Base-by-base conservation (phyloP, 2,113 vertebrate genomes). In the Trogon melanurus region DNA sequence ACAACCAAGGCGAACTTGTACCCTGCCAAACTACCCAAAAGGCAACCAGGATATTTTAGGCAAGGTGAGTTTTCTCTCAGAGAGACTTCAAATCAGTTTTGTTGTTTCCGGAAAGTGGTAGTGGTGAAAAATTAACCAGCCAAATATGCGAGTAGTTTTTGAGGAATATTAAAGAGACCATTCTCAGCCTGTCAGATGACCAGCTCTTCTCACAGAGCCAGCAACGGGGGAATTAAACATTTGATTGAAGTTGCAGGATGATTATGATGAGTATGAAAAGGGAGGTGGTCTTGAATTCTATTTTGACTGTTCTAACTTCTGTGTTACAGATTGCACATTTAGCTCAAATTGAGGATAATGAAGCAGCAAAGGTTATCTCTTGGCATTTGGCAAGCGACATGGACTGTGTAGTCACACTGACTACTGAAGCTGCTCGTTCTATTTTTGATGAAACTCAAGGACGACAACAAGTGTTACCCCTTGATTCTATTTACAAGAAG, bases 381-480 rank as follows among this genome's bases (percentile, higher is more conserved):
- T 99, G 99, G 99, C 98, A 99, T 61, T 93, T 99, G 85, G 97
- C 98, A 9, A 98, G 98, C 12, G 98, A 99, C 96, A 99, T 99
- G 98, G 99, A 99, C 91, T 99, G 99, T 78, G 98, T 99, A 26
- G 97, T 99, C 57, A 99, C 99, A 30, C 92, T 95, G 67, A 99
- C 98, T 8, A 99, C 98, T 2, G 97, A 91, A 56, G 98, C 98
- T 1, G 99, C 99, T 2, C 96, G 89, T 47, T 97, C 79, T 8
- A 99, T 99, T 90, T 99, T 98, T 22, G 80, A 97, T 30, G 97
- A 98, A 86, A 99, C 99, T 1, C 92, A 97, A 16, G 99, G 99
- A 48, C 97, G 89, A 13, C 99, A 99, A 57, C 98, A 99, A 83
- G 99, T 99, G 92, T 94, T 99, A 94, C 97, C 99, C 17, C 98